These are phyloP conservation scores for Scaptomyza tumidula DNA, from an alignment of 2,888 invertebrate genomes.

Conservation along the genomic window DNA sequence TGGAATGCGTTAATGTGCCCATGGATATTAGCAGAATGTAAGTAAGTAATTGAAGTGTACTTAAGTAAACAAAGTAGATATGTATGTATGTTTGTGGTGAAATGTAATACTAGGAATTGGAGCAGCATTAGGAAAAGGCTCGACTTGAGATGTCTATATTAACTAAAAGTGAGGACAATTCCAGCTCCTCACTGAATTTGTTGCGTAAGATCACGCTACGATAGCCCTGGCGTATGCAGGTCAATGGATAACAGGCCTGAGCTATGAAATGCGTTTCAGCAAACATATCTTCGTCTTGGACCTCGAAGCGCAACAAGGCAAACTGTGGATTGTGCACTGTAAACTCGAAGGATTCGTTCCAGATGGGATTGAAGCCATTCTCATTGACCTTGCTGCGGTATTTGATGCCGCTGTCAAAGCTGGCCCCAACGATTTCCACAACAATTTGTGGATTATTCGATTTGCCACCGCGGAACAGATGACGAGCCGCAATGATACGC, in stretches of 20 bases:
- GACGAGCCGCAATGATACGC: slow-evolving; percentile 94
- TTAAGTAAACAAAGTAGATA: not conserved
- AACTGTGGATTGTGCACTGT: slow-evolving; percentile 92
- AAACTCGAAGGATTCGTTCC: slow-evolving; percentile 95
- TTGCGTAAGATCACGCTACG: slow-evolving; percentile 96
- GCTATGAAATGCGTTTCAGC: slow-evolving; percentile 98
- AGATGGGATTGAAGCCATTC: slow-evolving; percentile 96
- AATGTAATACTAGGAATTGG: slow-evolving; percentile 18
- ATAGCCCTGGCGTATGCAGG: slow-evolving; percentile 92
- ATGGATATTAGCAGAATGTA: slow-evolving; percentile 7
- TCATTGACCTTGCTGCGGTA: slow-evolving; percentile 95
- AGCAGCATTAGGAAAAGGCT: slow-evolving; percentile 16
- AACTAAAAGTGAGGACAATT: slow-evolving; percentile 94
- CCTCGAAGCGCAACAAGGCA: slow-evolving; percentile 93
- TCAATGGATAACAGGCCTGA: slow-evolving; percentile 95
- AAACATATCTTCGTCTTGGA: slow-evolving; percentile 98
- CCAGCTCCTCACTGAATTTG: slow-evolving; percentile 95
- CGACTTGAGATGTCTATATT: slow-evolving; percentile 87
- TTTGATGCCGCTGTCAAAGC: slow-evolving; percentile 93
- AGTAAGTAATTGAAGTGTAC: slow-evolving; percentile 6
- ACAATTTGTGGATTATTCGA: slow-evolving; percentile 96
- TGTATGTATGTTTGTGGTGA: not conserved
- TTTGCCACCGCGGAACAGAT: slow-evolving; percentile 92
- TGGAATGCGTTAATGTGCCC: slow-evolving; percentile 10
- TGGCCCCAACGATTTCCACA: slow-evolving; percentile 94